A percentile compares a stretch with the other conserved stretches of the same genome.
Evolutionary conservation across 2,888 invertebrate genomes (phyloP).

Genomic region (Machimus rusticus): DNA sequence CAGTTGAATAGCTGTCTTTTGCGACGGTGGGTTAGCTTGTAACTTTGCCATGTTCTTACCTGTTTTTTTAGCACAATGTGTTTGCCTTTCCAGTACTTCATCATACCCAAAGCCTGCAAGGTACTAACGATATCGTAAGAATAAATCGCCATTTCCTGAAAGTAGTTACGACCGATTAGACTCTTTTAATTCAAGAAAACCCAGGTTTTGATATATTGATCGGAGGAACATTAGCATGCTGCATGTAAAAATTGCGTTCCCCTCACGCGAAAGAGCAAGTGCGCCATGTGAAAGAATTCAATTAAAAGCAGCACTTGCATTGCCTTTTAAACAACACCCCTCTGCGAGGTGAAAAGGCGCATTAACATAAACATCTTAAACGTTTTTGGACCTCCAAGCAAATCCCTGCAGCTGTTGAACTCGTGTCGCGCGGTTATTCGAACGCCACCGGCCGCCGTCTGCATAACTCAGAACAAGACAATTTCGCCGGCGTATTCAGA

Average conservation of each 20-base stretch:
- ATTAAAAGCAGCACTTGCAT: background rate
- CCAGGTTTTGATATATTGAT: background rate
- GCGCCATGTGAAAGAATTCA: background rate
- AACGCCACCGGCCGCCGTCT: background rate
- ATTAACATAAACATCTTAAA: conserved; percentile 26
- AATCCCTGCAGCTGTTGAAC: conserved; percentile 25
- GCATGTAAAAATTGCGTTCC: background rate
- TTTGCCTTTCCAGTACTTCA: conserved; percentile 99
- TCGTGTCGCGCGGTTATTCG: background rate
- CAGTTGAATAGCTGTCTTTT: background rate
- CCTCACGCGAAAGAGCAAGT: background rate
- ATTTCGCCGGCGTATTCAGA: background rate
- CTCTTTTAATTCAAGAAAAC: background rate
- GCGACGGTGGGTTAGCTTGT: background rate
- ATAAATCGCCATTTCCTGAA: conserved; percentile 90
- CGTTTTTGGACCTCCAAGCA: background rate
- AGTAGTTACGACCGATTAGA: background rate
- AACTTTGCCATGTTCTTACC: conserved; percentile 64
- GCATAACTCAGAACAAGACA: background rate
- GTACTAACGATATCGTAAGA: conserved; percentile 98
- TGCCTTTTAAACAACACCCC: background rate
- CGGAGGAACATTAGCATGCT: background rate
- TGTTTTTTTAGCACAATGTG: conserved; percentile 95
- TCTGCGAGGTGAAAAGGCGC: background rate
- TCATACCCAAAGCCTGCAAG: conserved; percentile 92